Evolutionary conservation across 2,113 vertebrate species (phyloP).

Genomic region (Heterochromis multidens): DNA sequence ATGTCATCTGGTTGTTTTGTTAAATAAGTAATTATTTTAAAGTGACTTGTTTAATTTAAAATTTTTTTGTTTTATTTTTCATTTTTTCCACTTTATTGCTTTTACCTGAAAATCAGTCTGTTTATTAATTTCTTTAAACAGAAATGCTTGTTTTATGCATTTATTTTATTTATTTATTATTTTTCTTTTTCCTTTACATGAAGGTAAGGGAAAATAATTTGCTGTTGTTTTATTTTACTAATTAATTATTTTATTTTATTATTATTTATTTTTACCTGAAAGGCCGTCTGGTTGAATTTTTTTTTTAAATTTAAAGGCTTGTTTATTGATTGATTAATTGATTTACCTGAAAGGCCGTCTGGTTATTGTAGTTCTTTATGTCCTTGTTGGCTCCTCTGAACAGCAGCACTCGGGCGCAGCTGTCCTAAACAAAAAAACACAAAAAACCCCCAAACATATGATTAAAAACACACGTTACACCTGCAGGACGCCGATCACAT

Average conservation of each 20-base stretch:
- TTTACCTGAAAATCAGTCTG: too few relatives aligned
- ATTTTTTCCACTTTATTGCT: too few relatives aligned
- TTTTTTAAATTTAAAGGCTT: not conserved
- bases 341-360: constrained; percentile 94
- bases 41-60: too few relatives aligned
- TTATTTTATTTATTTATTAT: not conserved
- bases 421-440: constrained; percentile 77
- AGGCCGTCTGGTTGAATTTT: not conserved
- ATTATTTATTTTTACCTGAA: not conserved
- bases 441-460: not conserved
- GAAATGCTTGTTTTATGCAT: not conserved
- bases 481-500: not conserved
- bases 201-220: not conserved
- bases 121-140: not conserved
- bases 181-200: not conserved
- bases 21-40: too few relatives aligned
- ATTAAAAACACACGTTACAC: not conserved
- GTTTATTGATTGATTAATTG: not conserved
- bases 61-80: too few relatives aligned
- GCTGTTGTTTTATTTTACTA: not conserved
- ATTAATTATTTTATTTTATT: not conserved
- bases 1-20: too few relatives aligned
- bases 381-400: constrained; percentile 96
- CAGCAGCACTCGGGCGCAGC: constrained; percentile 92
- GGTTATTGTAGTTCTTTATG: constrained; percentile 96